These are phyloP conservation scores for Seira musarum DNA, from an alignment of 2,888 invertebrate species.

Conservation along the genomic window DNA sequence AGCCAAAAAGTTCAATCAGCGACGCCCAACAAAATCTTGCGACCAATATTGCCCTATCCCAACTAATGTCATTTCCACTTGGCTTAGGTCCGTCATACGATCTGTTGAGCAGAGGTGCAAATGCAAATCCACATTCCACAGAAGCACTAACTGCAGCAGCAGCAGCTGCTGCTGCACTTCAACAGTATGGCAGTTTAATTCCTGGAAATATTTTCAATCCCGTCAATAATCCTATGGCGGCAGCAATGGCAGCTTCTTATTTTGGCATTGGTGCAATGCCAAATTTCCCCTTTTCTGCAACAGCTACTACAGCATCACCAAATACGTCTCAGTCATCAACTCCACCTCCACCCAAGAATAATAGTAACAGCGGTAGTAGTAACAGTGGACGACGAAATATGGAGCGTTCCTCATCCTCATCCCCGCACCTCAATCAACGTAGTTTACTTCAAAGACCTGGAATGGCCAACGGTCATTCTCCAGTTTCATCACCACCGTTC, in stretches of 20 bases:
- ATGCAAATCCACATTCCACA: constrained; percentile 49
- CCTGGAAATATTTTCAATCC: constrained; percentile 52
- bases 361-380: not conserved
- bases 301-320: not conserved
- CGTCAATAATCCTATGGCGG: constrained; percentile 52
- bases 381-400: constrained; percentile 9
- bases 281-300: constrained; percentile 23
- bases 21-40: constrained; percentile 36
- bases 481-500: constrained; percentile 44
- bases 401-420: constrained; percentile 18
- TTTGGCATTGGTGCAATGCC: constrained; percentile 34
- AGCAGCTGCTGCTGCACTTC: constrained; percentile 51
- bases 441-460: constrained; percentile 17
- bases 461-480: constrained; percentile 33
- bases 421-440: constrained; percentile 11
- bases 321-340: constrained; percentile 5
- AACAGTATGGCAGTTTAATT: constrained; percentile 55
- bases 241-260: constrained; percentile 53
- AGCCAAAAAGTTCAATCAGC: constrained; percentile 8
- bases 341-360: constrained; percentile 22
- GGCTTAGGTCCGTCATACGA: constrained; percentile 42
- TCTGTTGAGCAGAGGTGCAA: constrained; percentile 39
- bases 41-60: constrained; percentile 43
- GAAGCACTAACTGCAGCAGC: constrained; percentile 53
- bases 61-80: constrained; percentile 56